Evolutionary conservation across 2,113 vertebrate species (phyloP).

Genomic region (Poeciliopsis turrubarensis): DNA sequence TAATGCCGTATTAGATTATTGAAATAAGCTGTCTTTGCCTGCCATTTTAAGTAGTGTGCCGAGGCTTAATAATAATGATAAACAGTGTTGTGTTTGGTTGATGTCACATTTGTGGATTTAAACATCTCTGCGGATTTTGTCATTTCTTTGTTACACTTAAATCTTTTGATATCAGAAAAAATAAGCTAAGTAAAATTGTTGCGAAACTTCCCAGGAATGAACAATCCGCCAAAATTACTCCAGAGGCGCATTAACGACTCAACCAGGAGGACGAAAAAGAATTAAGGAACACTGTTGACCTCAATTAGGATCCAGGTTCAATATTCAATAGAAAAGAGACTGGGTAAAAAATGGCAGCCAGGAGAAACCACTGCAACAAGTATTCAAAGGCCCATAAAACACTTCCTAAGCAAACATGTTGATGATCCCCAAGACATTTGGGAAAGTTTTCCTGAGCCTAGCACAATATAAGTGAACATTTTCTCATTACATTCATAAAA

Average conservation of each 20-base stretch:
- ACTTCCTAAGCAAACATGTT: no score
- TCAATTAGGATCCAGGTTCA: no score
- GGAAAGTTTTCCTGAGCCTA: no score
- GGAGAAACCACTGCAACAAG: no score
- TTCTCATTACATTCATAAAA: no score
- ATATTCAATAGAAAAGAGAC: no score
- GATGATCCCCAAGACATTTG: no score
- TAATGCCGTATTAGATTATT: background rate
- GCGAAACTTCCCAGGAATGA: background rate
- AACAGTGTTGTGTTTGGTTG: background rate
- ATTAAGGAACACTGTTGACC: no score
- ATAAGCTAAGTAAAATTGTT: background rate
- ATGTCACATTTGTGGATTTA: background rate
- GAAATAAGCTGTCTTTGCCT: background rate
- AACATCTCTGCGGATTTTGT: background rate
- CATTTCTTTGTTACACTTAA: background rate
- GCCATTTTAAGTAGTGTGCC: background rate
- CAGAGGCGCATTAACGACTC: background rate
- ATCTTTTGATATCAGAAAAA: background rate
- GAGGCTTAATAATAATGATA: background rate
- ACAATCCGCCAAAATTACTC: background rate
- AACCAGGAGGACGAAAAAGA: no score
- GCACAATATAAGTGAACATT: no score
- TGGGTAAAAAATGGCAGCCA: no score
- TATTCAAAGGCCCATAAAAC: no score